A percentile compares a stretch with the other conserved stretches of the same genome.
Evolutionary conservation across 2,797 vertebrate species (phyloP).

Genomic region (Sphaeramia orbicularis): DNA sequence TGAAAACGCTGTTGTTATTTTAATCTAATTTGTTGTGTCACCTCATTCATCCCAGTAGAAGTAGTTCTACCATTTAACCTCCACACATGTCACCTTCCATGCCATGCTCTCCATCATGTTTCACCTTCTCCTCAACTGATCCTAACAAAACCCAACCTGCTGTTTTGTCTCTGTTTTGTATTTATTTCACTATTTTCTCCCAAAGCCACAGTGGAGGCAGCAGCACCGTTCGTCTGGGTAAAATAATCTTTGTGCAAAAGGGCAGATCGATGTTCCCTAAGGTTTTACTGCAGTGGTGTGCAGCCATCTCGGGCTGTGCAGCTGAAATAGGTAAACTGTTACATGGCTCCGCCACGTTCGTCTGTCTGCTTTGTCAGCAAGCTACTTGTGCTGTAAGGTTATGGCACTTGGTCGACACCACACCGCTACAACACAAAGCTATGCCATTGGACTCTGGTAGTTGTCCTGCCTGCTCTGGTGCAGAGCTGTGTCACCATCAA

Average conservation of each 20-base stretch:
- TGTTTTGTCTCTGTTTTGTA: conserved; percentile 65
- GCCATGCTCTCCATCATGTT: conserved; percentile 19
- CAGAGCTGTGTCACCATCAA: conserved; percentile 36
- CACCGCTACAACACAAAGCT: conserved; percentile 42
- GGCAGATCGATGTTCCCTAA: conserved; percentile 83
- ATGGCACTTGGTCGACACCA: conserved; percentile 35
- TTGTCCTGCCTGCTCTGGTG: conserved; percentile 29
- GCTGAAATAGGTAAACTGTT: conserved; percentile 82
- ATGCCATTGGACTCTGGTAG: conserved; percentile 32
- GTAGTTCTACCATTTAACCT: not conserved
- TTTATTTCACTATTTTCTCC: conserved; percentile 66
- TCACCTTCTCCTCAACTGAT: conserved; percentile 34
- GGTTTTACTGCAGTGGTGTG: conserved; percentile 86
- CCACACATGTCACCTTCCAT: conserved; percentile 26
- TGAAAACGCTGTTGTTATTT: too few species aligned
- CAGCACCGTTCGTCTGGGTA: conserved; percentile 62
- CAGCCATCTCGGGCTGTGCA: conserved; percentile 80
- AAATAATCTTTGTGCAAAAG: conserved; percentile 74
- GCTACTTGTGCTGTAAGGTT: conserved; percentile 62
- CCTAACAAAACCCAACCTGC: conserved; percentile 56
- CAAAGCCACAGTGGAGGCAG: conserved; percentile 69
- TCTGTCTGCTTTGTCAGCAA: conserved; percentile 73
- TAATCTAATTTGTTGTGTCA: not conserved
- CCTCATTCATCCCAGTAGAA: conserved; percentile 1
- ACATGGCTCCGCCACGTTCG: conserved; percentile 34